A percentile compares a stretch with the other conserved stretches of the same genome.
Conservation (phyloP, 37 sponge, comb jelly and placozoan genomes). For the Hexactinellida sp. region DNA sequence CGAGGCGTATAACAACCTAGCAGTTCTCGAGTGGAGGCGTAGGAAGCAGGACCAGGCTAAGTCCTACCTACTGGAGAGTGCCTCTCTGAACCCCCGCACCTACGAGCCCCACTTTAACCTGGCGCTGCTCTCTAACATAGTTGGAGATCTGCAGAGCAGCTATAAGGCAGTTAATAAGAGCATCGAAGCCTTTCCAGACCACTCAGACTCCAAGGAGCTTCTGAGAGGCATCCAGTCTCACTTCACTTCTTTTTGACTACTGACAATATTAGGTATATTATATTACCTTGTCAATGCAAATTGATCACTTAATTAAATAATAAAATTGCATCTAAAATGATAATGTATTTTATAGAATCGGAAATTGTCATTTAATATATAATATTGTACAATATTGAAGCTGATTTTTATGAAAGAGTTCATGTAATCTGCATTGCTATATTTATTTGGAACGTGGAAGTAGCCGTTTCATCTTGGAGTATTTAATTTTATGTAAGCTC, state of each 20-base stretch:
- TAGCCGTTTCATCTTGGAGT: no score
- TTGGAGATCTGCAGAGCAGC: slow-evolving; percentile 77
- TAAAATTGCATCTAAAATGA: no score
- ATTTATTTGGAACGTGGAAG: no score
- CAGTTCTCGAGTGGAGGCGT: slow-evolving; percentile 80
- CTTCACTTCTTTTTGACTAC: slow-evolving; percentile 79
- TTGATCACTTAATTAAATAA: no score
- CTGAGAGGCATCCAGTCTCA: slow-evolving; percentile 61
- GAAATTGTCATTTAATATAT: no score
- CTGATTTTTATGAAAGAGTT: no score
- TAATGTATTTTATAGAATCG: no score
- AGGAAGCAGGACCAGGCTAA: slow-evolving; percentile 73
- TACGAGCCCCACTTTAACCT: slow-evolving; percentile 92
- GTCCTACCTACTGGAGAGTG: slow-evolving; percentile 70
- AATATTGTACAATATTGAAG: no score
- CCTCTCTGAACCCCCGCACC: slow-evolving; percentile 38
- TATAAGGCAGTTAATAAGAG: slow-evolving; percentile 59
- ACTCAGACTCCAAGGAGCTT: slow-evolving; percentile 75
- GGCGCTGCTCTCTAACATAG: slow-evolving; percentile 51
- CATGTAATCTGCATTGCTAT: no score
- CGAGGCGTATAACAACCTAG: slow-evolving; percentile 93
- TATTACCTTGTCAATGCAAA: no score
- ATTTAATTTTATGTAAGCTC: no score
- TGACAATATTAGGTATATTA: no score
- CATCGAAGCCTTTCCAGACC: slow-evolving; percentile 64